phyloP scores from a whole-genome alignment of 1,140 invertebrate genomes.

The Argopecten irradians region DNA sequence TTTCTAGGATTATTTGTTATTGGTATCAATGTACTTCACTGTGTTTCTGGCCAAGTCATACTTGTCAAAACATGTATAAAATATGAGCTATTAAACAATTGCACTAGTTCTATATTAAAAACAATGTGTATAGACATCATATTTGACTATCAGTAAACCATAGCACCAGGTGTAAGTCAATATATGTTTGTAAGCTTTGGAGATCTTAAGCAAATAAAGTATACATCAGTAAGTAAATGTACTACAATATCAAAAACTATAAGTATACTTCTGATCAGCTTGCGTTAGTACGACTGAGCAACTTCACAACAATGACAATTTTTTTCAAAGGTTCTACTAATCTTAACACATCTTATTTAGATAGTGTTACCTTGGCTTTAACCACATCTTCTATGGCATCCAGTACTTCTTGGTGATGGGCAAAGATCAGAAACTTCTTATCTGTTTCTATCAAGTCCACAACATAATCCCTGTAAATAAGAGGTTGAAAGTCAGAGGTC shows the following conservation, averaged over 20 bases:
- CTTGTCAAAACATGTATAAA: no score
- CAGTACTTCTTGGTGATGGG: conserved; percentile 91
- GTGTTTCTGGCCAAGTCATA: no score
- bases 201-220: no score
- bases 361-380: conserved; percentile 73
- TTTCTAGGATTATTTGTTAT: no score
- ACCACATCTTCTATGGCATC: conserved; percentile 80
- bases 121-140: no score
- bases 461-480: conserved; percentile 71
- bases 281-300: background rate
- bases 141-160: no score
- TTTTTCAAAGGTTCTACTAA: background rate
- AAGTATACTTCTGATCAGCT: background rate
- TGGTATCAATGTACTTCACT: no score
- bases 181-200: no score
- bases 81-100: no score
- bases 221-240: no score
- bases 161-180: no score
- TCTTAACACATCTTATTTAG: background rate
- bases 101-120: no score
- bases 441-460: conserved; percentile 70
- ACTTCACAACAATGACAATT: background rate
- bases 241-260: background rate
- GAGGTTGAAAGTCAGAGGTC: conserved; percentile 29
- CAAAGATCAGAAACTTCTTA: conserved; percentile 94